Base-by-base conservation (phyloP, 1,140 invertebrate genomes). In the Popillia japonica region DNA sequence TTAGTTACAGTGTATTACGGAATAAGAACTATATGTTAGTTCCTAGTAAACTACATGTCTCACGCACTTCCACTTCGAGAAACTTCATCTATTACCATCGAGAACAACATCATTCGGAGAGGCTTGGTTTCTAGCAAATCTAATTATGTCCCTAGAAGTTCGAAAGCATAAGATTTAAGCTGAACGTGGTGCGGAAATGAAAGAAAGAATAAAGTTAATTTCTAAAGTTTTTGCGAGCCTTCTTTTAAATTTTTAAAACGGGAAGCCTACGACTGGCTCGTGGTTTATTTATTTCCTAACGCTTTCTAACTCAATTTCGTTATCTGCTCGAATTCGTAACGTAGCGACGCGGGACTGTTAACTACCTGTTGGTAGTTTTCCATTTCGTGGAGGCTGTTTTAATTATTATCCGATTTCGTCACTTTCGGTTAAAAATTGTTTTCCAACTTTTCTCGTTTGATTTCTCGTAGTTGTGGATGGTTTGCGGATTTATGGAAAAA, bases 351-450 rank as follows among this genome's bases (percentile, higher is more conserved):
- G 17, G 17, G 17, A 14, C 17, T 55, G 14, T 1, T 55, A 55
- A 55, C 48, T 55, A 55, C 48, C 48, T 55, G 48, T 55, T 55
- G 48, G 48, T 55, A 55, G 17, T 55, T 55, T 55, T n/a, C 48
- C 48, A 55, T 14, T 55, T n/a, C 48, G 48, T 55, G 6, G 3
- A 6, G 14, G n/a, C 48, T 55, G 48, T 55, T 55, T 55, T 55
- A 55, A 55, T 55, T 17, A 55, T 55, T 55, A 55, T n/a, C 17
- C 48, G 17, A 55, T 55, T 17, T n/a, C 48, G 14, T 3, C 14
- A 17, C 48, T 14, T 55, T 55, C 17, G 48, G 17, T 55, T 14
- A 55, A 55, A 55, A 55, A 55, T 17, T 17, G 14, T 3, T 55
- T 55, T 14, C 14, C 14, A 17, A 4, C 17, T n/a, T n/a, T 55